Evolutionary conservation across 2,888 invertebrate species (phyloP).

Genomic region (Melipona beecheii): DNA sequence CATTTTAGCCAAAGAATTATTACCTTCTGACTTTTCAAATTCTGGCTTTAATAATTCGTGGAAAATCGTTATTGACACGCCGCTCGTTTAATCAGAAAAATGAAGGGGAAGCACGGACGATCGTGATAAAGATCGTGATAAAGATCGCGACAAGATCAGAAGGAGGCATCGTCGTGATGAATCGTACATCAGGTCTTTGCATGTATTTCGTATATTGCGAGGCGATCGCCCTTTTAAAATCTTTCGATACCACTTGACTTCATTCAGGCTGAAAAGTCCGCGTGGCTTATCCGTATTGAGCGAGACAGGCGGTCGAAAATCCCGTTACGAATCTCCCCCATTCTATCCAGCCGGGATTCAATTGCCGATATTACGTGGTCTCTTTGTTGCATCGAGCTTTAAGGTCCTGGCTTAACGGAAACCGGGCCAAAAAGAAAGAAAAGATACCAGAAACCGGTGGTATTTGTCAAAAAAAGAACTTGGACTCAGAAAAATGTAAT

Average conservation of each 20-base stretch:
- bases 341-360: constrained; percentile 68
- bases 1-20: too few species aligned
- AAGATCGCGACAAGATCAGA: background rate
- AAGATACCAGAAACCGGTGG: constrained; percentile 21
- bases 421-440: constrained; percentile 3
- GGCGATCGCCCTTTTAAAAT: constrained; percentile 59
- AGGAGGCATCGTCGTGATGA: background rate
- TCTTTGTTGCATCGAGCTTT: constrained; percentile 55
- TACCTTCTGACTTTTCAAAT: too few species aligned
- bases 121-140: background rate
- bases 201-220: constrained; percentile 22
- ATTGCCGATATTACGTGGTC: constrained; percentile 69
- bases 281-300: constrained; percentile 60
- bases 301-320: constrained; percentile 65
- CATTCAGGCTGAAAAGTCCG: constrained; percentile 69
- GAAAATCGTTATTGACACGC: background rate
- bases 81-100: background rate
- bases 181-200: background rate
- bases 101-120: background rate
- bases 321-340: constrained; percentile 68
- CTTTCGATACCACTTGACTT: constrained; percentile 50
- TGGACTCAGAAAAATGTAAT: constrained; percentile 41
- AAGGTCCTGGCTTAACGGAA: constrained; percentile 54
- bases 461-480: constrained; percentile 56
- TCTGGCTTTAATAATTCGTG: background rate